Evolutionary conservation across 2,797 vertebrate genomes (phyloP).

Genomic region (Rhabdomys pumilio): DNA sequence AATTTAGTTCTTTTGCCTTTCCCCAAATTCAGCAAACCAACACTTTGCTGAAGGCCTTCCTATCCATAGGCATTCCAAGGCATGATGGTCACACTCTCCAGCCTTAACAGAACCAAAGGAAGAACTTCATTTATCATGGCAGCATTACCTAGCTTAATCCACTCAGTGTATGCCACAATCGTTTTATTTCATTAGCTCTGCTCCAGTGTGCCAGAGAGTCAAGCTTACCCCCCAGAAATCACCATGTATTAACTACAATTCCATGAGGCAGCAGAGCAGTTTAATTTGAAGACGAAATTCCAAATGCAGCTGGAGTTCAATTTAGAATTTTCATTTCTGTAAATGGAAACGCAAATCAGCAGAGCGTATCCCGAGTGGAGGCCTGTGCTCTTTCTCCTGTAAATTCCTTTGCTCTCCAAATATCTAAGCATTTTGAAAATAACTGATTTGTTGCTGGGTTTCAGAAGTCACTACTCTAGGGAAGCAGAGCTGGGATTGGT

Average conservation of each 20-base stretch:
- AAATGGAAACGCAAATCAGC: not conserved
- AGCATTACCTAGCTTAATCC: not conserved
- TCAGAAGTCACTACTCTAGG: slow-evolving; percentile 21
- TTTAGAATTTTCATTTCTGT: slow-evolving; percentile 51
- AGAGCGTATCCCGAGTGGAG: not conserved
- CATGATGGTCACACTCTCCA: not conserved
- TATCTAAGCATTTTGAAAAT: slow-evolving; percentile 60
- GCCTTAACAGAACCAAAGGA: no score
- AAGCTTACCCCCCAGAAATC: not conserved
- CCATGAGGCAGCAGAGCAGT: not conserved
- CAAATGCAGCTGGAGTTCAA: not conserved
- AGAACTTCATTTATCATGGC: not conserved
- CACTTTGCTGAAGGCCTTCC: not conserved
- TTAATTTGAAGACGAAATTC: slow-evolving; percentile 39
- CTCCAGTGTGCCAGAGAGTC: not conserved
- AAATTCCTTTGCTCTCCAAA: slow-evolving; percentile 17
- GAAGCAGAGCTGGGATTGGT: not conserved
- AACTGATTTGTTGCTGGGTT: not conserved
- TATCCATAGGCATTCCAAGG: not conserved
- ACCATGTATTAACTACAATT: not conserved
- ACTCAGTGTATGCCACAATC: not conserved
- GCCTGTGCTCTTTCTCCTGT: not conserved
- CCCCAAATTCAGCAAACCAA: not conserved
- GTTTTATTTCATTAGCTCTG: not conserved
- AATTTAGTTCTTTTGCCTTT: slow-evolving; percentile 9